A percentile compares a stretch with the other conserved stretches of the same genome.
Conservation (phyloP, 2,113 vertebrate genomes). For the Nannobrachium achirus region DNA sequence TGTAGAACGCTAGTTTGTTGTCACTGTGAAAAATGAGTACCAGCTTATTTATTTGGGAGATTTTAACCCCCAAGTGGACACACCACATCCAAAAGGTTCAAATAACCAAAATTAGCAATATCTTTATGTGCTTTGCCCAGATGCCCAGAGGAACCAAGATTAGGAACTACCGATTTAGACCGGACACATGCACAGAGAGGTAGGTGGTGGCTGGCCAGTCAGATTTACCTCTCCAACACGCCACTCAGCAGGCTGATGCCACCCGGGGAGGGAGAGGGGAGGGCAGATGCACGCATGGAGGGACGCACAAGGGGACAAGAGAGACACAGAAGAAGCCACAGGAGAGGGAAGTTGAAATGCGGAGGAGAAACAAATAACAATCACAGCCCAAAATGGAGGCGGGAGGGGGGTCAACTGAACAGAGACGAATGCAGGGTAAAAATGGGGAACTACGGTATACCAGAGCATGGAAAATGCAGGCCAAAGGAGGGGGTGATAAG, state of each 20-base stretch:
- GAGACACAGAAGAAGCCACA: slow-evolving; percentile 26
- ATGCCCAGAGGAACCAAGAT: too few relatives aligned
- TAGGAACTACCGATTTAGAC: too few relatives aligned
- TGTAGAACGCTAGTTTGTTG: too few relatives aligned
- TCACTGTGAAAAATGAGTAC: too few relatives aligned
- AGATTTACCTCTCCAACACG: slow-evolving; percentile 66
- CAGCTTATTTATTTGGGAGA: too few relatives aligned
- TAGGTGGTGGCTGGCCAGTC: slow-evolving; percentile 21
- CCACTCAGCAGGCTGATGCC: slow-evolving; percentile 63
- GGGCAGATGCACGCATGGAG: slow-evolving; percentile 33
- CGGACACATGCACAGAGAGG: slow-evolving; percentile 32
- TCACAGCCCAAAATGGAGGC: too few relatives aligned
- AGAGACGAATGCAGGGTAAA: neutral
- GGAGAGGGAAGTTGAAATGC: slow-evolving; percentile 36
- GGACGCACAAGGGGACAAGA: slow-evolving; percentile 40
- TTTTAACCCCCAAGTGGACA: slow-evolving; percentile 4
- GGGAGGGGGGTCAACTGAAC: slow-evolving; percentile 2
- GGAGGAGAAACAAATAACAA: slow-evolving; percentile 8
- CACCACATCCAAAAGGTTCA: too few relatives aligned
- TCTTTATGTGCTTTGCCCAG: too few relatives aligned
- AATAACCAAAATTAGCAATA: too few relatives aligned
- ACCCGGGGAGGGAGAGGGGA: slow-evolving; percentile 37
- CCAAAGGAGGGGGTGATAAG: neutral
- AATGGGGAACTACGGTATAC: neutral
- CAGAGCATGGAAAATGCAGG: neutral